Evolutionary conservation across 2,113 vertebrate genomes (phyloP).

Genomic region (Rhynchomys soricoides): DNA sequence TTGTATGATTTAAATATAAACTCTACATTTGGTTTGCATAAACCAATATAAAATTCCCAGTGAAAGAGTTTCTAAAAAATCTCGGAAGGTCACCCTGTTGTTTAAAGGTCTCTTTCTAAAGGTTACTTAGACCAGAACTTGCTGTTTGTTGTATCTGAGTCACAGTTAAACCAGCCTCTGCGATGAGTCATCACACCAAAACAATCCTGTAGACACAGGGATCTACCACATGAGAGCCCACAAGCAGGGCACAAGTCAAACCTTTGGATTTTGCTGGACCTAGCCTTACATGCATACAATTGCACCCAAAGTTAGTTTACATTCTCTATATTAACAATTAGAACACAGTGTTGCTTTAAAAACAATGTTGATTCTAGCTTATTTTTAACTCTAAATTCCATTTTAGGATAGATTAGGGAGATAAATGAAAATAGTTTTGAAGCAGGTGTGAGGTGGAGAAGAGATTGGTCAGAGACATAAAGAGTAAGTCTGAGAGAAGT

Average conservation of each 20-base stretch:
- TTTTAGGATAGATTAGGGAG: background rate
- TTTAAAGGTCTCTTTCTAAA: background rate
- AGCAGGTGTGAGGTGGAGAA: background rate
- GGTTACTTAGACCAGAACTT: background rate
- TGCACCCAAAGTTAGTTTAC: background rate
- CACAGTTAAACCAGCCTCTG: background rate
- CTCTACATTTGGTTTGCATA: background rate
- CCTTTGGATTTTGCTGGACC: background rate
- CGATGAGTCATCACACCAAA: background rate
- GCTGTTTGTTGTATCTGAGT: background rate
- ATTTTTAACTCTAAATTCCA: background rate
- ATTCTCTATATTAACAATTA: background rate
- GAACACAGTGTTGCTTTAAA: background rate
- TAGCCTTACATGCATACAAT: too few relatives aligned
- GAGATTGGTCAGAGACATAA: background rate
- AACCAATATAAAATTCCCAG: slow-evolving; percentile 7
- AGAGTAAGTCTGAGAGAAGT: background rate
- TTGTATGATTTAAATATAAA: slow-evolving; percentile 15
- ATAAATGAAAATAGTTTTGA: background rate
- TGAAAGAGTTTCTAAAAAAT: background rate
- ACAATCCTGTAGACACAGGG: rapidly evolving
- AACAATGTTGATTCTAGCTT: background rate
- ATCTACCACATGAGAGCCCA: too few relatives aligned
- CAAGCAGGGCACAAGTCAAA: too few relatives aligned
- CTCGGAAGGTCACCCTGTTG: background rate